Evolutionary conservation across 2,113 vertebrate genomes (phyloP).

Genomic region (Eolophus roseicapilla): DNA sequence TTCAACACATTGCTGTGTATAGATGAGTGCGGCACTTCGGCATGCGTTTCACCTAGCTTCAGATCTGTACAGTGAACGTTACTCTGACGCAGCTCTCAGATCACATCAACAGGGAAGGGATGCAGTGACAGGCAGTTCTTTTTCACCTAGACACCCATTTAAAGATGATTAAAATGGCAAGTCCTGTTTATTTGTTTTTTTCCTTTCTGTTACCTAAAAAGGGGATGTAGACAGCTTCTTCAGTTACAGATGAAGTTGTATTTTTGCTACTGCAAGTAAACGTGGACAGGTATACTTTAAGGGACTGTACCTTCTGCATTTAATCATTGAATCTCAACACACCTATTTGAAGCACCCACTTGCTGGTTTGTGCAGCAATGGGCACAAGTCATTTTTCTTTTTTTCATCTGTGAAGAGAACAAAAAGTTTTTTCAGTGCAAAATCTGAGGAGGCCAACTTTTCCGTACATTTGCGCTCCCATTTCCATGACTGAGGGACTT

Average conservation of each 20-base stretch:
- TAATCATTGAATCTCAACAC: background rate
- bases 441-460: background rate
- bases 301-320: background rate
- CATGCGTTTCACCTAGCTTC: background rate
- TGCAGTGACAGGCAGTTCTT: background rate
- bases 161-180: background rate
- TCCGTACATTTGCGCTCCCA: background rate
- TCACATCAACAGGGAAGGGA: background rate
- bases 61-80: background rate
- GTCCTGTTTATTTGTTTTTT: background rate
- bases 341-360: background rate
- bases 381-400: background rate
- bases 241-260: background rate
- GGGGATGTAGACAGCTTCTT: background rate
- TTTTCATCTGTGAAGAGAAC: background rate
- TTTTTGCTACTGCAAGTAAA: background rate
- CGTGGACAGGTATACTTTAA: background rate
- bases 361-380: background rate
- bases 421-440: background rate
- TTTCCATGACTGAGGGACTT: slow-evolving; percentile 16
- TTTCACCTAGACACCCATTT: background rate
- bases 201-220: background rate
- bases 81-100: background rate
- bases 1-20: background rate
- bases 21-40: background rate